A percentile compares a stretch with the other conserved stretches of the same genome.
Evolutionary conservation across 2,113 vertebrate genomes (phyloP).

Genomic region (Bungarus multicinctus): DNA sequence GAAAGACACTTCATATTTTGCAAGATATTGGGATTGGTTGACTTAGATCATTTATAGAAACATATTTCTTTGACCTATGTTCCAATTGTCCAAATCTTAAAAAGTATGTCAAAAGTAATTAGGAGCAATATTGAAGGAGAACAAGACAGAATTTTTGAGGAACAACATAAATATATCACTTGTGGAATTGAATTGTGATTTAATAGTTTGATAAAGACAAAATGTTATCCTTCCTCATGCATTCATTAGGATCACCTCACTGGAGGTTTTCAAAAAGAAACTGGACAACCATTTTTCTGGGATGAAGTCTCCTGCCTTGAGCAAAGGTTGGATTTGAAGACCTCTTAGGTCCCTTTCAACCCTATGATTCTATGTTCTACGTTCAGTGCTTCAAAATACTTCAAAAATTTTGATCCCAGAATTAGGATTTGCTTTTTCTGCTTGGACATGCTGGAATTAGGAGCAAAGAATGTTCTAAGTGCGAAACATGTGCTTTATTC

Average conservation of each 20-base stretch:
- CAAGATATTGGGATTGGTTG: background rate
- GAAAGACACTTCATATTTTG: background rate
- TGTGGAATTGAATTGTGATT: background rate
- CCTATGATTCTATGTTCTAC: no score
- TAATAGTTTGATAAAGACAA: background rate
- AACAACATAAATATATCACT: background rate
- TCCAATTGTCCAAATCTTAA: background rate
- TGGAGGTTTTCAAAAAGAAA: no score
- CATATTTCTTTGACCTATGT: background rate
- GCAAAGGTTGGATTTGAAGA: no score
- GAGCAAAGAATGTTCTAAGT: background rate
- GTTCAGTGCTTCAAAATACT: background rate
- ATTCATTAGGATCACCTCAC: background rate
- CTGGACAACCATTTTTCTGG: no score
- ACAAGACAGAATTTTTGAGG: background rate
- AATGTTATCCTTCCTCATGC: background rate
- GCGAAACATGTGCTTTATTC: background rate
- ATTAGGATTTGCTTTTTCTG: background rate
- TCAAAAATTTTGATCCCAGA: background rate
- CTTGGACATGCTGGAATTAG: background rate
- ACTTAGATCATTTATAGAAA: background rate
- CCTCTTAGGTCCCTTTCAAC: no score
- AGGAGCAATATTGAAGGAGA: background rate
- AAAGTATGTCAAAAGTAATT: background rate
- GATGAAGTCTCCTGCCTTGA: no score